Percentiles rank a stretch among this genome's conserved stretches.
Evolutionary conservation across 2,888 invertebrate species (phyloP).

Genomic region (Brachypterus glaber): DNA sequence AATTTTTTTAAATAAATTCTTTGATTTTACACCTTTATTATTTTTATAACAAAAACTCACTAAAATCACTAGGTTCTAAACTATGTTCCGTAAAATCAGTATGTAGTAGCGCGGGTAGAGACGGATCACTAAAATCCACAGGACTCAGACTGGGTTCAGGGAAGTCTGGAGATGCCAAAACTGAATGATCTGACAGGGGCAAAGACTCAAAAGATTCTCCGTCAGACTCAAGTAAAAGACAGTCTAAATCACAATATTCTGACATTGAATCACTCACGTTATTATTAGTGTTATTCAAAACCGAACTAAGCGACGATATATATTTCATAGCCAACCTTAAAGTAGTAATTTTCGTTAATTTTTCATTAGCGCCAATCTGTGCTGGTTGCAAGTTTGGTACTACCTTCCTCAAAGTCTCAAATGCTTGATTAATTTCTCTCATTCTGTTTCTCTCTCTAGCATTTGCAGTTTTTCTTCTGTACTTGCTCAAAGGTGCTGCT

Average conservation of each 20-base stretch:
- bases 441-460: constrained; percentile 78
- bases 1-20: too few relatives aligned
- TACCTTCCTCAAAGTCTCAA: constrained; percentile 68
- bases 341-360: constrained; percentile 84
- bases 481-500: constrained; percentile 74
- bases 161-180: constrained; percentile 43
- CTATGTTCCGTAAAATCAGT: constrained; percentile 37
- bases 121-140: constrained; percentile 43
- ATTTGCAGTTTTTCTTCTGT: constrained; percentile 82
- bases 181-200: constrained; percentile 47
- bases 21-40: too few relatives aligned
- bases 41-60: constrained; percentile 38
- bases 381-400: constrained; percentile 53
- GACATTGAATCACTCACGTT: constrained; percentile 18
- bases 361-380: constrained; percentile 51
- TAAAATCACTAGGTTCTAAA: constrained; percentile 35
- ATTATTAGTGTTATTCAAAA: constrained; percentile 37
- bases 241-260: constrained; percentile 37
- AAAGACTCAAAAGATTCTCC: constrained; percentile 51
- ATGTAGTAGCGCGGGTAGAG: constrained; percentile 34
- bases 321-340: constrained; percentile 80
- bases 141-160: constrained; percentile 48
- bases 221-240: constrained; percentile 47
- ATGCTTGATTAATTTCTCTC: constrained; percentile 84
- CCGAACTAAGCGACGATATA: constrained; percentile 64